Base-by-base conservation (phyloP, 2,797 vertebrate genomes). In the Spondyliosoma cantharus region DNA sequence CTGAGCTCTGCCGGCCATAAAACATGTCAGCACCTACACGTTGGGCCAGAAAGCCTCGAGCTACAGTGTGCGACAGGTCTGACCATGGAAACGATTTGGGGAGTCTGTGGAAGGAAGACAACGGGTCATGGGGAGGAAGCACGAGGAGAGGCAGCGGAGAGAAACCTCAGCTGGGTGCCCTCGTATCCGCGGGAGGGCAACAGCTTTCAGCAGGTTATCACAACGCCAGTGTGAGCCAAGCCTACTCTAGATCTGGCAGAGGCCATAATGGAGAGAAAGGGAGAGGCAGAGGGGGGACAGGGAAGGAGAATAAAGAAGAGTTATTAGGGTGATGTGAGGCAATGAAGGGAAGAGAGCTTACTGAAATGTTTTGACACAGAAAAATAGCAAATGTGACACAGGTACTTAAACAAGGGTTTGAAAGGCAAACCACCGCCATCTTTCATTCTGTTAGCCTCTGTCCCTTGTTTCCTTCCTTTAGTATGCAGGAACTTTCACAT, bases 311-410 rank as follows among this genome's bases (percentile, higher is more conserved):
- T 89, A 92, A 90, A 89, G 86, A 86, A 88, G 89, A 90, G 89
- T 90, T 90, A 90, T 90, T 89, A 89, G 83, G 86, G 74, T 81
- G 87, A 90, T 88, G 84, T 78, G 79, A 87, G 82, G 89, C 84
- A 90, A 89, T 84, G 83, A 89, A 87, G 83, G 87, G 82, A 87
- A 82, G 85, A 88, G 65, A 64, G 78, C 70, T 82, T 58, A 53
- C 62, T 83, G 89, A 92, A 90, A 92, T 93, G 90, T 92, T 92
- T 92, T 92, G 91, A 93, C 90, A 90, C 73, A 59, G 86, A 90
- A 83, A 87, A 76, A 90, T 78, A 83, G 88, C 87, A 90, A 90
- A 90, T 87, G 83, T 92, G 89, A 92, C 87, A 91, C 62, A 86
- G 86, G 83, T 91, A 80, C 87, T 92, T 91, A 88, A 91, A 91